phyloP scores from a whole-genome alignment of 2,797 vertebrate species.

The Sibirionetta formosa region DNA sequence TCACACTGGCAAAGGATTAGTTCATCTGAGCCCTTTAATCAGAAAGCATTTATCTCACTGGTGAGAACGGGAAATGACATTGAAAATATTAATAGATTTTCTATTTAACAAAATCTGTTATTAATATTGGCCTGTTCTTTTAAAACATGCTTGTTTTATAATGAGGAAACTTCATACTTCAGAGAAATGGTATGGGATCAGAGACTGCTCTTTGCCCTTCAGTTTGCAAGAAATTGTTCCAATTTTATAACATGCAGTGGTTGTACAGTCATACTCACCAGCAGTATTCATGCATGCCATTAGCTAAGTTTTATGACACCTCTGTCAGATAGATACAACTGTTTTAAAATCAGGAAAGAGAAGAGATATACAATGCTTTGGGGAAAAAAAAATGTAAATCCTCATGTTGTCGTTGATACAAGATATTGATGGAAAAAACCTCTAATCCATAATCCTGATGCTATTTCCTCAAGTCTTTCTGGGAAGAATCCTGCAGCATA shows the following conservation, averaged over 20 bases:
- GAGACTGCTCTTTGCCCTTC: not conserved
- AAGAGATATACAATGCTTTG: not conserved
- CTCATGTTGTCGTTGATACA: not conserved
- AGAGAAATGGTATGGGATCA: not conserved
- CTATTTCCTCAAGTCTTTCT: not conserved
- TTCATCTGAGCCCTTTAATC: not conserved
- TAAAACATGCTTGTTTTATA: not conserved
- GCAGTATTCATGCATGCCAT: not conserved
- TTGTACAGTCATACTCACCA: not conserved
- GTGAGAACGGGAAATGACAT: not conserved
- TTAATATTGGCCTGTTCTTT: not conserved
- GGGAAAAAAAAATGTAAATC: not conserved
- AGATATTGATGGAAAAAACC: rapidly evolving
- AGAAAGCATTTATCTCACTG: not conserved
- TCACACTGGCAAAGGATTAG: not conserved
- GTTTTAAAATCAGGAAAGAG: not conserved
- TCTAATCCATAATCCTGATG: not conserved
- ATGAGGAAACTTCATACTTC: not conserved
- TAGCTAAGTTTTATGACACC: not conserved
- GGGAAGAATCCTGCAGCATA: not conserved
- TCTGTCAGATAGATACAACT: not conserved
- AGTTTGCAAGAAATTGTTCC: not conserved
- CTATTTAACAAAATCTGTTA: not conserved
- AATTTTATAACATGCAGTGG: not conserved
- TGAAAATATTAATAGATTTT: not conserved